These are phyloP conservation scores for Leptobrachium leishanense DNA, from an alignment of 2,113 vertebrate genomes.

Conservation along the genomic window DNA sequence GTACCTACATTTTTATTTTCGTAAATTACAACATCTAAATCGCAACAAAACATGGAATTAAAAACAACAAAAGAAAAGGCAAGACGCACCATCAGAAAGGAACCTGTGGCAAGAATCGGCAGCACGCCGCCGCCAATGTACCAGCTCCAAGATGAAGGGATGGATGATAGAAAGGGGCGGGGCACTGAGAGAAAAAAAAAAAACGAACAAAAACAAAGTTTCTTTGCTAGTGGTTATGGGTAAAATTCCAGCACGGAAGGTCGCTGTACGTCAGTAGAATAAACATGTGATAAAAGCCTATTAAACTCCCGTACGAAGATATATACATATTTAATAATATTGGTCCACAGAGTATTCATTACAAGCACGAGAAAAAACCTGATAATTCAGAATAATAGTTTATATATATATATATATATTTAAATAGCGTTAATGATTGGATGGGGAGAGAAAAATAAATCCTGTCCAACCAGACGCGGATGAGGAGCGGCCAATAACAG, in stretches of 20 bases:
- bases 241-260: constrained; percentile 30
- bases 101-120: too few relatives aligned
- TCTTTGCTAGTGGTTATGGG: constrained; percentile 27
- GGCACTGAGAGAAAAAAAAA: not conserved
- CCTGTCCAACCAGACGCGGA: too few relatives aligned
- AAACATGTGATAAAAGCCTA: constrained; percentile 21
- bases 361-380: constrained; percentile 71
- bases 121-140: too few relatives aligned
- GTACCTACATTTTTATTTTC: constrained; percentile 74
- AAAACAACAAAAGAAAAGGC: constrained; percentile 56
- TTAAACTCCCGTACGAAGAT: constrained; percentile 63
- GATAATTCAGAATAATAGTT: constrained; percentile 72
- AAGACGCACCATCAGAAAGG: constrained; percentile 29
- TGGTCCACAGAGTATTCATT: constrained; percentile 74
- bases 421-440: constrained; percentile 50
- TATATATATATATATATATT: constrained; percentile 62
- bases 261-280: constrained; percentile 42
- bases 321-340: constrained; percentile 70
- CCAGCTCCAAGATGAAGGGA: too few relatives aligned
- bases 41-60: constrained; percentile 72
- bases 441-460: too few relatives aligned
- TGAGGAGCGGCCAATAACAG: too few relatives aligned
- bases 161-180: constrained; percentile 17
- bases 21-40: constrained; percentile 82
- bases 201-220: not conserved